Evolutionary conservation across 2,888 invertebrate genomes (phyloP).

Genomic region (Chironomus riparius): DNA sequence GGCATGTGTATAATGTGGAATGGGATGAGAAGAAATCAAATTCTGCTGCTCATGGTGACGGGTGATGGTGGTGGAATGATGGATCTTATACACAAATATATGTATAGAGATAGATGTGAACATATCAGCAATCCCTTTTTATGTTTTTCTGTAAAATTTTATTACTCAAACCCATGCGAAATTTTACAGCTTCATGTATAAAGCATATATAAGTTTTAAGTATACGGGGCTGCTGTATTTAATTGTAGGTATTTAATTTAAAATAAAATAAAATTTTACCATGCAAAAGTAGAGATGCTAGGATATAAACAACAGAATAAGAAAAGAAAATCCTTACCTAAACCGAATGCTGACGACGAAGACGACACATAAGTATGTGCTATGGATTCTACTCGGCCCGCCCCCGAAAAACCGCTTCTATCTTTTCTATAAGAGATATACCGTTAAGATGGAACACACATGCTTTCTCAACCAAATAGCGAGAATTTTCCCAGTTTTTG

Average conservation of each 20-base stretch:
- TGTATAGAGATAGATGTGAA: not conserved
- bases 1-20: not conserved
- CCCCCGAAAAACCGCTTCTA: slow-evolving; percentile 23
- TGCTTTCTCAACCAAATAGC: not conserved
- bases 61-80: not conserved
- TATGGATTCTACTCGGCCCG: not conserved
- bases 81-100: not conserved
- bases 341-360: not conserved
- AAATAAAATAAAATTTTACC: not conserved
- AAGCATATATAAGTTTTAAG: no score
- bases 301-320: not conserved
- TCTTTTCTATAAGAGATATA: not conserved
- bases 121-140: slow-evolving; percentile 8
- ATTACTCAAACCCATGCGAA: not conserved
- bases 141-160: slow-evolving; percentile 9
- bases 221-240: slow-evolving; percentile 3
- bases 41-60: not conserved
- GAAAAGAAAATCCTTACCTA: not conserved
- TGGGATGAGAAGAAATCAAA: not conserved
- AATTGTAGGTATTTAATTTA: slow-evolving; percentile 26
- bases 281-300: not conserved
- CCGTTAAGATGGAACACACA: slow-evolving; percentile 9
- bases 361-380: not conserved
- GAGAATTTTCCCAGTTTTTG: not conserved
- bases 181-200: not conserved